phyloP scores from a whole-genome alignment of 1,140 invertebrate species.

The Pogonomyrmex californicus region DNA sequence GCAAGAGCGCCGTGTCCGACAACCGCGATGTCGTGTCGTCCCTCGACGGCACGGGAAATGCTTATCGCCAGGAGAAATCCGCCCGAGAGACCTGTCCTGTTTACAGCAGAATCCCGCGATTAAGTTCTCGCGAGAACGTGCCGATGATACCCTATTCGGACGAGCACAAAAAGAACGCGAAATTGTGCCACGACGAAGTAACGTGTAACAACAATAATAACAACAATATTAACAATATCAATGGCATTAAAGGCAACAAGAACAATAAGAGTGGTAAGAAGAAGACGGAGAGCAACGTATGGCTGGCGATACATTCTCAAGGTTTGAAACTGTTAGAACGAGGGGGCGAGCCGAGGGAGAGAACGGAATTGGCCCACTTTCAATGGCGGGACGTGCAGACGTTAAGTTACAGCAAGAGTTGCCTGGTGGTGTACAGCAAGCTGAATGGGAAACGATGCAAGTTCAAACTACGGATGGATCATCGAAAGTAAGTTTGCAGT shows the following conservation, averaged over 20 bases:
- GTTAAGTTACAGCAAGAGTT: constrained; percentile 91
- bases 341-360: constrained; percentile 81
- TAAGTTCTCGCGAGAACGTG: constrained; percentile 68
- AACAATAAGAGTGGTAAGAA: constrained; percentile 72
- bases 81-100: constrained; percentile 53
- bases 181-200: constrained; percentile 19
- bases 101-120: constrained; percentile 67
- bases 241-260: constrained; percentile 64
- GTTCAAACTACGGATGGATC: constrained; percentile 92
- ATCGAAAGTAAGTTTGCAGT: constrained; percentile 89
- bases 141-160: constrained; percentile 63
- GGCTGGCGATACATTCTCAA: constrained; percentile 84
- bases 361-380: constrained; percentile 83
- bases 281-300: constrained; percentile 84
- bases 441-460: constrained; percentile 89
- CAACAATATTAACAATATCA: constrained; percentile 47
- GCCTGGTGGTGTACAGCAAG: constrained; percentile 89
- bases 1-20: constrained; percentile 6
- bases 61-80: constrained; percentile 67
- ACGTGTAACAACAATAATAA: constrained; percentile 50
- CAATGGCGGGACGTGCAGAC: constrained; percentile 92
- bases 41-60: constrained; percentile 69
- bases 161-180: constrained; percentile 57
- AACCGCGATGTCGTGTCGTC: not conserved
- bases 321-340: constrained; percentile 84